phyloP scores from a whole-genome alignment of 2,888 invertebrate species.

The Aspidiotus rigidus region DNA sequence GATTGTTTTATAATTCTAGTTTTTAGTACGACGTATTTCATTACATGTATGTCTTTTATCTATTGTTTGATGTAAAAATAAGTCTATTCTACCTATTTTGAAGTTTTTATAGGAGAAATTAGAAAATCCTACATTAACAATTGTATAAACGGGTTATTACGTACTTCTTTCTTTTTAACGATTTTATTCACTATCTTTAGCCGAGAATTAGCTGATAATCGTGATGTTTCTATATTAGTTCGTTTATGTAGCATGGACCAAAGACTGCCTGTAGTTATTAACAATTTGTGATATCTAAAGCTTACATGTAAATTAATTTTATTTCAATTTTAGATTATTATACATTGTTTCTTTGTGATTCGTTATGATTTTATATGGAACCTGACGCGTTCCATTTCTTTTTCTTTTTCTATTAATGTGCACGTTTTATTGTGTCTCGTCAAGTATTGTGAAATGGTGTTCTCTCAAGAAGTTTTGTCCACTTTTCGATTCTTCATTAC shows the following conservation, averaged over 20 bases:
- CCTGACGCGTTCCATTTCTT: too few species aligned
- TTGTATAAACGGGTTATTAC: slow-evolving; percentile 2
- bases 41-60: not conserved
- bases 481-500: too few species aligned
- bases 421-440: too few species aligned
- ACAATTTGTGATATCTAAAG: slow-evolving; percentile 31
- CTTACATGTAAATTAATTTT: slow-evolving; percentile 24
- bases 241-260: slow-evolving; percentile 19
- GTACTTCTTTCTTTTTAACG: not conserved
- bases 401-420: too few species aligned
- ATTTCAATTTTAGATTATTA: slow-evolving; percentile 18
- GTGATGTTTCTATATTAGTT: slow-evolving; percentile 2
- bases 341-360: too few species aligned
- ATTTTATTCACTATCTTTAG: not conserved
- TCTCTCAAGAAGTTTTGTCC: too few species aligned
- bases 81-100: too few species aligned
- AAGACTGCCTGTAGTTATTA: slow-evolving; percentile 31
- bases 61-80: too few species aligned
- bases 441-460: too few species aligned
- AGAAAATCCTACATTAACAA: not conserved
- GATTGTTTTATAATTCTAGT: not conserved
- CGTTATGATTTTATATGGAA: too few species aligned
- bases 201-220: slow-evolving; percentile 2
- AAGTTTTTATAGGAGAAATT: too few species aligned
- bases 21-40: not conserved